Conservation (phyloP, 2,113 vertebrate genomes). For the Amphiprion percula region DNA sequence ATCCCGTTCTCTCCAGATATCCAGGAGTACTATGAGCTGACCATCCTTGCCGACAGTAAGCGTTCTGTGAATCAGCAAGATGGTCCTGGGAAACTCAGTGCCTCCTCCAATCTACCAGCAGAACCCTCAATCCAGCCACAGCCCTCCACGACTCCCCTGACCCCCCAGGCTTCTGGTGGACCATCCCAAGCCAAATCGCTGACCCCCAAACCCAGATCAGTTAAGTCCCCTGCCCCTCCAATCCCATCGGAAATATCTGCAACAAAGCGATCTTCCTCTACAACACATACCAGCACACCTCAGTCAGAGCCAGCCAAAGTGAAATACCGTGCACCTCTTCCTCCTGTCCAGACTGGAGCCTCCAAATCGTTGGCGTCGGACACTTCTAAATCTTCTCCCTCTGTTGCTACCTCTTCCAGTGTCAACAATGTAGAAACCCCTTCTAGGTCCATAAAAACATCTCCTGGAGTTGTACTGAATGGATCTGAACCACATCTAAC, state of each 20-base stretch:
- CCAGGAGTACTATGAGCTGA: constrained; percentile 81
- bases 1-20: constrained; percentile 65
- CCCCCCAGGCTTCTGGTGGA: constrained; percentile 8
- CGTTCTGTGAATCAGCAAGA: constrained; percentile 18
- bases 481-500: constrained; percentile 39
- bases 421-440: constrained; percentile 22
- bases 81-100: neutral
- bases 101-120: neutral
- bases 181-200: constrained; percentile 25
- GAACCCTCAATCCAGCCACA: constrained; percentile 21
- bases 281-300: constrained; percentile 1
- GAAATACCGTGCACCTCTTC: constrained; percentile 73
- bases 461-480: constrained; percentile 43
- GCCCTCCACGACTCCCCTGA: constrained; percentile 7
- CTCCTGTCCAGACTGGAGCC: constrained; percentile 51
- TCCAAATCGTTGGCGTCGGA: constrained; percentile 5
- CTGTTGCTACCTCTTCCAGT: constrained; percentile 2
- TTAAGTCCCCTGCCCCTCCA: constrained; percentile 68
- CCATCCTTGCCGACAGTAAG: constrained; percentile 54
- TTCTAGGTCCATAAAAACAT: constrained; percentile 18
- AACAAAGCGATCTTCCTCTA: neutral
- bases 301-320: constrained; percentile 42
- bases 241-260: constrained; percentile 41
- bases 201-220: constrained; percentile 52
- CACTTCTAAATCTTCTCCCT: constrained; percentile 31